Base-by-base conservation (phyloP, 2,888 invertebrate species). In the Drosophila leonis region DNA sequence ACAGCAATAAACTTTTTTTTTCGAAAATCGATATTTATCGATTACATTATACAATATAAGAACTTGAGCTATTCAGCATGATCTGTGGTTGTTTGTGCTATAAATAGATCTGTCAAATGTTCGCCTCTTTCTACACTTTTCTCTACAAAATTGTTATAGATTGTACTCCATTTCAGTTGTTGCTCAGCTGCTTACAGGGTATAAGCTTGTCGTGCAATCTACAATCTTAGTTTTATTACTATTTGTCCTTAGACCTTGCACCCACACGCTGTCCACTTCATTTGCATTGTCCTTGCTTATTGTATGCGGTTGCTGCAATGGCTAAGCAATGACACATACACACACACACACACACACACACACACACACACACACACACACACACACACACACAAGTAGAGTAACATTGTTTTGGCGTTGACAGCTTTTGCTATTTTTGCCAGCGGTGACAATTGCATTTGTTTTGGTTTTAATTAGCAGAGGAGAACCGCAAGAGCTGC, bases 201-300 rank as follows among this genome's bases (percentile, higher is more conserved):
- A 59, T 39, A 2, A 1, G 7, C 20, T 15, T 31, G 59, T 48
- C 37, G 37, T 9, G 9, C 27, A 33, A 15, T 31, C 27, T 18
- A 3, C 6, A 31, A 12, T 37, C 15, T n/a, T 20, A 35, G 12
- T 24, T 31, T 24, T 63, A 62, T 42, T 31, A 13, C 20, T 31
- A 20, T 29, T 41, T 39, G 39, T 18, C 44, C 39, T 48, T 59
- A 41, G 64, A 49, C 48, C 48, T 33, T 65, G 65, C 46, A 46
- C 41, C 51, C 70, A 13, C 29, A 33, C 29, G 65, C 61, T 66
- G 60, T 54, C 65, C 82, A 75, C 82, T 78, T 83, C 70, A 83
- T 83, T 83, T 83, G 83, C 87, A 86, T 83, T 86, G 87, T 80
- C 64, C 82, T 80, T 75, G 84, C 87, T 82, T 82, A 82, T 86